Evolutionary conservation across 1,140 invertebrate genomes (phyloP).

Genomic region (Contarinia nasturtii): DNA sequence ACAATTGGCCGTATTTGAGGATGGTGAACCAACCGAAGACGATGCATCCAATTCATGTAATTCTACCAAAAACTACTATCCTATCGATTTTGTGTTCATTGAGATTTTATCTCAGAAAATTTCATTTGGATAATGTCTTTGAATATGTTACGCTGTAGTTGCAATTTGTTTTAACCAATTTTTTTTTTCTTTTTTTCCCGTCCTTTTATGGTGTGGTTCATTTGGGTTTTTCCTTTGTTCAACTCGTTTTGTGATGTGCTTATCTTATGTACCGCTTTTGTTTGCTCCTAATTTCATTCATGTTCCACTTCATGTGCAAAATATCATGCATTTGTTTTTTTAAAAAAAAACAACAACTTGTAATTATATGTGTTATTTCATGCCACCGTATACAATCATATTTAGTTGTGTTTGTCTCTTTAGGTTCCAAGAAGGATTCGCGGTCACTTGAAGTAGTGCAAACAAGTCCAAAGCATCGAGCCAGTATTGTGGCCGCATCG

Average conservation of each 20-base stretch:
- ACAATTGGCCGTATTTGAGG: conserved; percentile 77
- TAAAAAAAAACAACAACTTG: background rate
- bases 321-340: background rate
- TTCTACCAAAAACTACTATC: conserved; percentile 3
- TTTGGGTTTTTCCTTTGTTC: conserved; percentile 19
- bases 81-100: background rate
- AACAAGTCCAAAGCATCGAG: conserved; percentile 24
- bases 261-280: background rate
- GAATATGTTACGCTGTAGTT: background rate
- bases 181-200: conserved; percentile 3
- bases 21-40: conserved; percentile 35
- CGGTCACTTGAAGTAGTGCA: conserved; percentile 17
- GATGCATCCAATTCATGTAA: conserved; percentile 22
- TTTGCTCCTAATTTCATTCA: background rate
- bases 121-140: background rate
- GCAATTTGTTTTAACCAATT: background rate
- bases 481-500: conserved; percentile 20
- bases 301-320: background rate
- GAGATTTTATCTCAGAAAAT: too few relatives aligned
- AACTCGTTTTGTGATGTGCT: background rate
- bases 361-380: too few relatives aligned
- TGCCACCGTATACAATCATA: background rate
- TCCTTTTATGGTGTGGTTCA: conserved; percentile 12
- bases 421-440: conserved; percentile 23
- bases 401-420: conserved; percentile 24